A percentile compares a stretch with the other conserved stretches of the same genome.
phyloP scores from a whole-genome alignment of 2,113 vertebrate genomes.

The Stigmatopora nigra region DNA sequence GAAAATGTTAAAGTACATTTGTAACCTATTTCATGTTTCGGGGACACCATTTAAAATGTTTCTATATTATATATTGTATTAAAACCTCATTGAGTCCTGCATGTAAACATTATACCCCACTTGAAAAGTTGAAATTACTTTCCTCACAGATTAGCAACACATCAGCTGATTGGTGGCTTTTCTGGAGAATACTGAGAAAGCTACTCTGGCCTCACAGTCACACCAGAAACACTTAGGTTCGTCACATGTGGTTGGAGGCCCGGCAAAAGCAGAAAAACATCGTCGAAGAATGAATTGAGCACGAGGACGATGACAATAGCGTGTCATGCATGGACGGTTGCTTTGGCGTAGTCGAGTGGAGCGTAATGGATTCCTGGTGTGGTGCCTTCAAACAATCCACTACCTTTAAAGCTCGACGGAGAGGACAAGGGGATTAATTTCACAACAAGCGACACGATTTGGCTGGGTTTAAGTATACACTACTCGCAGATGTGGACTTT shows the following conservation, averaged over 20 bases:
- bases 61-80: neutral
- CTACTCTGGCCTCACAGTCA: neutral
- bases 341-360: constrained; percentile 61
- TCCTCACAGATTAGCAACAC: neutral
- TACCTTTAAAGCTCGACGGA: constrained; percentile 61
- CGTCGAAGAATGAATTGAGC: constrained; percentile 32
- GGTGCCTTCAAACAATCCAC: constrained; percentile 46
- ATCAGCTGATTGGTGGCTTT: neutral
- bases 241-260: constrained; percentile 1
- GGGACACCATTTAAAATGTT: neutral
- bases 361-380: constrained; percentile 78
- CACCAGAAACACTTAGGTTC: neutral
- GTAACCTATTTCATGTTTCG: too few species aligned
- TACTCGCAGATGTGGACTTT: neutral
- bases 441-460: constrained; percentile 7
- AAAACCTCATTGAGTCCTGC: neutral
- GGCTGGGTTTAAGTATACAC: neutral
- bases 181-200: neutral
- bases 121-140: neutral
- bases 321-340: neutral
- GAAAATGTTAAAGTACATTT: neutral
- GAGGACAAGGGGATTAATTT: constrained; percentile 26
- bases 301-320: constrained; percentile 18
- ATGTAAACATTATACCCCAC: neutral
- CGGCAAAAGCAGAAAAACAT: neutral